Evolutionary conservation across 2,113 vertebrate species (phyloP).

Genomic region (Promerops cafer): DNA sequence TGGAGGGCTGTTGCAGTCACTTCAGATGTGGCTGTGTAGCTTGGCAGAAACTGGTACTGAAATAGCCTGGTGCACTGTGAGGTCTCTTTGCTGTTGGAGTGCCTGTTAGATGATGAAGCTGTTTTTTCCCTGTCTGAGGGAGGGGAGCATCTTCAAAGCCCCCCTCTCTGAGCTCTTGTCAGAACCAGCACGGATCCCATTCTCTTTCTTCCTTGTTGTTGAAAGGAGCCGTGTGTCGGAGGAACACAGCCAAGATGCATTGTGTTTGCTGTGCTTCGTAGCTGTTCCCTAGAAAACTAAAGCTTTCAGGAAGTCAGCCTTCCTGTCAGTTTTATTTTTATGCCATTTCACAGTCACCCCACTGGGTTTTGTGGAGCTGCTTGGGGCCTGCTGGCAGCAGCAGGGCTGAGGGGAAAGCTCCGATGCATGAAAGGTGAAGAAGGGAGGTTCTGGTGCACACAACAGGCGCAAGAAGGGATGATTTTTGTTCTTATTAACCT

Average conservation of each 20-base stretch:
- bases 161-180: not conserved
- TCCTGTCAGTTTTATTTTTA: slow-evolving; percentile 6
- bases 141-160: not conserved
- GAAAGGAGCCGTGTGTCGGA: not conserved
- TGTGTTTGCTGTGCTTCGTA: not conserved
- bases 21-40: not conserved
- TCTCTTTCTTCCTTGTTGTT: not conserved
- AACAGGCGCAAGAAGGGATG: not conserved
- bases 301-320: slow-evolving; percentile 18
- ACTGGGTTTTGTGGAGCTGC: not conserved
- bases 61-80: not conserved
- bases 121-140: not conserved
- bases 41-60: not conserved
- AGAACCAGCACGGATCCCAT: rapidly evolving
- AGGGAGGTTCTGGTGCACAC: not conserved
- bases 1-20: not conserved
- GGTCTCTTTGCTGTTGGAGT: not conserved
- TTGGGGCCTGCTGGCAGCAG: not conserved
- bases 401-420: not conserved
- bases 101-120: not conserved
- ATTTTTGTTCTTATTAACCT: not conserved
- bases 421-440: not conserved
- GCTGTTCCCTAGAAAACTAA: not conserved
- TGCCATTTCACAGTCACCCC: not conserved
- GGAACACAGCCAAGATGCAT: not conserved